A percentile compares a stretch with the other conserved stretches of the same genome.
Evolutionary conservation across 2,888 invertebrate genomes (phyloP).

Genomic region (Euplagia quadripunctaria): DNA sequence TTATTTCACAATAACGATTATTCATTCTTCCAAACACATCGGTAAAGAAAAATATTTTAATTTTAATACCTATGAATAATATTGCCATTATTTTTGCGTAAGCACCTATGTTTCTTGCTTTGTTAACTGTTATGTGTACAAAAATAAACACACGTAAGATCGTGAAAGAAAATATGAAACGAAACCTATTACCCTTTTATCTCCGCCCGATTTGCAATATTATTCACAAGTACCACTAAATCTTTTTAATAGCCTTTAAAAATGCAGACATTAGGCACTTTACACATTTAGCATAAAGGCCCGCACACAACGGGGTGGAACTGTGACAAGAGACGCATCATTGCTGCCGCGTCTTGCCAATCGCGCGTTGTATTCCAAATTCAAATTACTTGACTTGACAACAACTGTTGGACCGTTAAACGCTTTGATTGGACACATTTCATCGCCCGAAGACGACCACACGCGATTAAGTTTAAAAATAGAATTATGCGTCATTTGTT

Average conservation of each 20-base stretch:
- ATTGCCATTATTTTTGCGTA: slow-evolving; percentile 8
- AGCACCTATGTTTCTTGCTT: slow-evolving; percentile 5
- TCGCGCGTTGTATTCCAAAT: slow-evolving; percentile 61
- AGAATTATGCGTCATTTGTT: slow-evolving; percentile 16
- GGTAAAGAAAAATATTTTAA: background rate
- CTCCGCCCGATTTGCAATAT: slow-evolving; percentile 50
- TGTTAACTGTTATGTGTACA: slow-evolving; percentile 11
- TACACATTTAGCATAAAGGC: slow-evolving; percentile 44
- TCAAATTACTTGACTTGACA: slow-evolving; percentile 58
- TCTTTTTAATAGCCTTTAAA: slow-evolving; percentile 52
- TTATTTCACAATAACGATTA: too few relatives aligned
- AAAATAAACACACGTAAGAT: slow-evolving; percentile 17
- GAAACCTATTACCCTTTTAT: slow-evolving; percentile 50
- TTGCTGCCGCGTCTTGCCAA: slow-evolving; percentile 54
- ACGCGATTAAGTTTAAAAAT: slow-evolving; percentile 39
- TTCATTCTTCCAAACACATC: background rate
- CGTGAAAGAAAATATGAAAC: slow-evolving; percentile 21
- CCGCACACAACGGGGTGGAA: slow-evolving; percentile 55
- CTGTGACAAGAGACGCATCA: slow-evolving; percentile 37
- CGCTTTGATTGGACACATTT: slow-evolving; percentile 62
- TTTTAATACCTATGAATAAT: background rate
- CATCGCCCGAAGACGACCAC: slow-evolving; percentile 55
- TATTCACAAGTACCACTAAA: slow-evolving; percentile 47
- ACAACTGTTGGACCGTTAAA: slow-evolving; percentile 50
- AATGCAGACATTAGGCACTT: slow-evolving; percentile 47